Base-by-base conservation (phyloP, 2,797 vertebrate genomes). In the Smutsia temminckii region DNA sequence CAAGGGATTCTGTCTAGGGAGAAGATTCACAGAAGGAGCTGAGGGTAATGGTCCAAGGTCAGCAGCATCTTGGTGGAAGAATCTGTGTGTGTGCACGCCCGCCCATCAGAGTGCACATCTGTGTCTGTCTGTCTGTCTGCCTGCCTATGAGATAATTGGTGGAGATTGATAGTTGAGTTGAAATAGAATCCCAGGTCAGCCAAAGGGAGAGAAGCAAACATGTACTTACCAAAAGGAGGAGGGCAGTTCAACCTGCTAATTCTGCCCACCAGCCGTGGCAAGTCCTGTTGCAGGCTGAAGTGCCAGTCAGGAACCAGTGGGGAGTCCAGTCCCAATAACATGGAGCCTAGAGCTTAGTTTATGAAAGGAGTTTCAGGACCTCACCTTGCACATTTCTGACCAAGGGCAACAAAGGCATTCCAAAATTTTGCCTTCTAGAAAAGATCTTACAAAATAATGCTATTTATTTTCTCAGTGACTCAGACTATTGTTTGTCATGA, bases 201-300 rank as follows among this genome's bases (percentile, higher is more conserved):
- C 37, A 20, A 34, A 68, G 27, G 4, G 27, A 34, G n/a, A 49
- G 21, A 10, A 34, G 14, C 7, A 37, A 12, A 27, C 4, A 14
- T 69, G 25, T 49, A 27, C 25, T n/a, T 51, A 46, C 21, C 23
- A 11, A 16, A 53, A 46, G 27, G 2, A 34, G 29, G 6, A 71
- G 1, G 10, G 42, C 3, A 23, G 11, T 17, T 16, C 40, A 7
- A 25, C 20, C 32, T 16, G 5, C 12, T 20, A 17, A 42, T 5
- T 2, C 16, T 25, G 12, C 21, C 20, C 20, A 6, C 57, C n/a
- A 63, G 11, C 10, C 37, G 3, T 0, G 7, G 13, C 4, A 16
- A 5, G 2, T 37, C 16, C 7, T 42, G 40, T 18, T 13, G 6
- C 5, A 6, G 3, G n/a, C 1, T n/a, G 32, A n/a, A 29, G 1